Evolutionary conservation across 2,797 vertebrate species (phyloP).

Genomic region (Phoeniculus purpureus): DNA sequence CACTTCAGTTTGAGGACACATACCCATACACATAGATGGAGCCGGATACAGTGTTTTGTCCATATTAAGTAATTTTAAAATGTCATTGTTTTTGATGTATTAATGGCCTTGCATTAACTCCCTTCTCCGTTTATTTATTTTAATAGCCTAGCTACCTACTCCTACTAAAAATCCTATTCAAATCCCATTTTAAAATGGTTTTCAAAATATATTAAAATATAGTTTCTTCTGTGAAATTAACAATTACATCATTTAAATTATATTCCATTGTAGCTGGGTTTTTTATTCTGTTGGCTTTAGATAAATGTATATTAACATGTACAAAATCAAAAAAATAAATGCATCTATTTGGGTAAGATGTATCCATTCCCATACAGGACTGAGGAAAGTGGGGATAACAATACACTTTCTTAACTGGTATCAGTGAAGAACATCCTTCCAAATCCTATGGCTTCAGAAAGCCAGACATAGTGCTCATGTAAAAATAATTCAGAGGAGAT

Average conservation of each 20-base stretch:
- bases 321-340: neutral
- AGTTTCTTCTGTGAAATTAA: neutral
- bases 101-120: neutral
- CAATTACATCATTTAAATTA: neutral
- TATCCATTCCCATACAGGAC: neutral
- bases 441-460: neutral
- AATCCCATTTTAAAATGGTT: neutral
- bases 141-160: neutral
- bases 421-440: neutral
- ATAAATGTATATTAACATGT: neutral
- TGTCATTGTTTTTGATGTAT: neutral
- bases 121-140: neutral
- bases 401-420: neutral
- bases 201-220: neutral
- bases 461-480: neutral
- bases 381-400: neutral
- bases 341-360: neutral
- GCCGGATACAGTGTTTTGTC: neutral
- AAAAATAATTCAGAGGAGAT: conserved; percentile 23
- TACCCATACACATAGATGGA: neutral
- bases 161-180: neutral
- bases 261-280: neutral
- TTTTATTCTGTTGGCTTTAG: neutral
- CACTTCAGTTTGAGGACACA: neutral
- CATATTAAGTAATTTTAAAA: neutral